Evolutionary conservation across 1,140 invertebrate species (phyloP), one percentile per base, ranked within the genome.

Genomic region (Drosophila pseudoobscura): DNA sequence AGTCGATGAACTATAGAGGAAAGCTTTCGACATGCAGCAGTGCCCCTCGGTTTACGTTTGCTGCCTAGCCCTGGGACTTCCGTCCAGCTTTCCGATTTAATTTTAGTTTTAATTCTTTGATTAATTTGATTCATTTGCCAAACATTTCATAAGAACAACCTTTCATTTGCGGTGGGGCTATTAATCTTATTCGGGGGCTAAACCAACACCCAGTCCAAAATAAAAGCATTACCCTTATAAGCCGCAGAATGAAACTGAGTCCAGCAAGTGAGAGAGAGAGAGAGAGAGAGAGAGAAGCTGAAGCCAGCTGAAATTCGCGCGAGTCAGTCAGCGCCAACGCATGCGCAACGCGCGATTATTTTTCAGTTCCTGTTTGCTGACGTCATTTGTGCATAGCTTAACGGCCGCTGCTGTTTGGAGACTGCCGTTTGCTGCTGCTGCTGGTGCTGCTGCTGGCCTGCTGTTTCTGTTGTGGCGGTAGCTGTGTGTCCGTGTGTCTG

Each of bases 381-480:
- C 65, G 65, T 69, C 62, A 69, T 69, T 79, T 79, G 77, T 79
- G 76, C 76, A 79, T 75, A 79, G 76, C 70, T 71, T 62, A 68
- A 68, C n/a, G 64, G 60, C 39, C 45, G 59, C 69, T 49, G 68
- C 31, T 61, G 58, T 57, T 39, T 11, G 24, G 24, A 20, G 20
- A 20, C 24, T 26, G 31, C 31, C 29, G 29, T 31, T 39, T 47
- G 53, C 15, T 53, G 70, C 22, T 55, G 61, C 17, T 17, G 31
- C 52, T 55, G 61, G 0, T 17, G 31, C 52, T 49, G 35, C 26
- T 56, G 46, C 15, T 35, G 15, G 15, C 26, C 26, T 9, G 51
- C 9, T 51, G 56, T 20, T 53, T 45, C n/a, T 52, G 50, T 35
- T 72, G 44, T 22, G 35, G 35, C 35, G 35, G 35, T 5, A 13